Percentiles rank a stretch among this genome's conserved stretches.
Evolutionary conservation across 1,140 invertebrate species (phyloP).

Genomic region (Linepithema humile): DNA sequence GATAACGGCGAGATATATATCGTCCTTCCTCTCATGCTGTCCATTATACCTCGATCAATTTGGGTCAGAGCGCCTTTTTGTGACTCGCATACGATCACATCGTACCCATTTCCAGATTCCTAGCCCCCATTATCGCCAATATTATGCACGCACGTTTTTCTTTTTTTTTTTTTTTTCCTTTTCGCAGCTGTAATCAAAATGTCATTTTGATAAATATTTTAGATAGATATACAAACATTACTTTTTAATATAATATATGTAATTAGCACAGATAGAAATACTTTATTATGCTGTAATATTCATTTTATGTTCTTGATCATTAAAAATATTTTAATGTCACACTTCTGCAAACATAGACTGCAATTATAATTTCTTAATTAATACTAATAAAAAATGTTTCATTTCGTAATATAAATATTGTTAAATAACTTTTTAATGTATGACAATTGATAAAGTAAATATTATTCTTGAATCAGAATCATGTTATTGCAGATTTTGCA

Average conservation of each 20-base stretch:
- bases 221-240: background rate
- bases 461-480: no score
- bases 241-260: background rate
- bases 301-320: background rate
- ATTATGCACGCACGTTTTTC: background rate
- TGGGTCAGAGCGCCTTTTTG: conserved; percentile 38
- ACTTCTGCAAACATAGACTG: background rate
- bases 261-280: background rate
- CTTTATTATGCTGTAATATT: background rate
- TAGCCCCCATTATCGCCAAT: background rate
- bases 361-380: background rate
- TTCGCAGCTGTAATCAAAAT: background rate
- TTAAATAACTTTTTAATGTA: no score
- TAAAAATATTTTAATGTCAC: background rate
- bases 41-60: conserved; percentile 58
- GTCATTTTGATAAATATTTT: no score
- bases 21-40: conserved; percentile 15
- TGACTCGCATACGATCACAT: conserved; percentile 23
- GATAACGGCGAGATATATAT: conserved; percentile 35
- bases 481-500: no score
- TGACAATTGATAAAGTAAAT: no score
- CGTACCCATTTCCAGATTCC: conserved; percentile 15
- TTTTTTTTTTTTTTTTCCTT: background rate
- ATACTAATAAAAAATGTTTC: background rate
- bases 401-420: conserved; percentile 4